Evolutionary conservation across 2,888 invertebrate species (phyloP), one percentile per base, ranked within the genome.

Genomic region (Augochlorella aurata): DNA sequence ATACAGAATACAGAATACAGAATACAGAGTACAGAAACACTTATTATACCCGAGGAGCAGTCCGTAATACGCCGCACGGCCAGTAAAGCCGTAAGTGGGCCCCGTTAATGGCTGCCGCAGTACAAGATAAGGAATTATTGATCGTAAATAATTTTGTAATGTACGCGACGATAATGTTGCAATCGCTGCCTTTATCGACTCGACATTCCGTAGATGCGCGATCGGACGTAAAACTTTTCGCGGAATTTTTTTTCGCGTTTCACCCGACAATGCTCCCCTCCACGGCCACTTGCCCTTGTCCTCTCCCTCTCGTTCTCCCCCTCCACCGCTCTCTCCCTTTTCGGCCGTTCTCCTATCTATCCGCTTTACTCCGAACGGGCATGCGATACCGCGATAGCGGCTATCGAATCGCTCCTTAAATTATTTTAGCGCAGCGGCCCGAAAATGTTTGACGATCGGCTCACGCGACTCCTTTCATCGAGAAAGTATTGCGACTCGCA

Each of bases 81-180:
- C 76, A 79, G 88, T 79, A 79, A 76, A 84, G 84, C 79, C 79
- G 86, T 86, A 86, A 88, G 88, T 86, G 88, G 86, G 77, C 77
- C 72, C 81, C 84, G 86, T 88, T 87, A 87, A 87, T 87, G 88
- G 87, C 67, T 79, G 77, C 49, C 82, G 82, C 79, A 72, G 84
- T 68, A 79, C 82, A 77, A 88, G 87, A 87, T 87, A 87, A 87
- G 88, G 82, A 82, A 88, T 87, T 87, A 87, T 87, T 87, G 87
- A 87, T 87, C 87, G 84, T 87, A 87, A 88, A 87, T 87, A 87
- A 87, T 87, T 87, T 87, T 74, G 86, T 87, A 87, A 87, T 88
- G 88, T 80, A 82, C 84, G 75, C 84, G 77, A 81, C 84, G 87
- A 88, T 88, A 88, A 86, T 83, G 86, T 83, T 83, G 87, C 87